Base-by-base conservation (phyloP, 2,888 invertebrate species). In the Drosophila macrospina region DNA sequence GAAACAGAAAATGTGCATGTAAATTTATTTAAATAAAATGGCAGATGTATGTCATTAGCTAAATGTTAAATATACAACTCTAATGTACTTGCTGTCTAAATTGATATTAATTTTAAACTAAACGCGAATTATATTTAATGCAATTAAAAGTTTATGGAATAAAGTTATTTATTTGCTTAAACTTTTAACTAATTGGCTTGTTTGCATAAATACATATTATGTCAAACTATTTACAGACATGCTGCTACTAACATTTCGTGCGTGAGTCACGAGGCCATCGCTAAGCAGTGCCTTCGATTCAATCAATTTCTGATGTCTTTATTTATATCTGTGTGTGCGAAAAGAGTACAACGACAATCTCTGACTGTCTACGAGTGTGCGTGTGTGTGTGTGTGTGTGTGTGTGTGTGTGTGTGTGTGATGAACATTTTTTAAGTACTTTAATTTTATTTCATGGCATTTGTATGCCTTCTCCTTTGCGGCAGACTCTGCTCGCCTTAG, bases 221-320 rank as follows among this genome's bases (percentile, higher is more conserved):
- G 8, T 8, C 30, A 8, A 30, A 30, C 10, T 1, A 30, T 32
- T 32, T 32, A 0, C 3, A 32, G 32, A 1, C 10, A 2, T 11
- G 10, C 8, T 0, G 3, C 32, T 32, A 3, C 0, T 0, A 20
- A 15, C n/a, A 6, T 0, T 1, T 11, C 5, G 16, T 28, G 16
- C 41, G 41, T 52, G 52, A 52, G n/a, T 54, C 52, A 54, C 54
- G 54, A 16, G 10, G 20, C 10, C 54, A 54, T 32, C 30, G 10
- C 54, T 32, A 42, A 41, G n/a, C 41, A 37, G 1, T 26, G n/a
- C 30, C 52, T 77, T 69, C 69, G 72, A 75, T 75, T 55, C 81
- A 82, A 85, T 82, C 80, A 85, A 82, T 85, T 85, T 45, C 68
- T 77, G 67, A 82, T 82, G 86, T 77, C 74, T 69, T 77, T 82